phyloP scores from a whole-genome alignment of 2,888 invertebrate species.

The Trachelus troglodyta region DNA sequence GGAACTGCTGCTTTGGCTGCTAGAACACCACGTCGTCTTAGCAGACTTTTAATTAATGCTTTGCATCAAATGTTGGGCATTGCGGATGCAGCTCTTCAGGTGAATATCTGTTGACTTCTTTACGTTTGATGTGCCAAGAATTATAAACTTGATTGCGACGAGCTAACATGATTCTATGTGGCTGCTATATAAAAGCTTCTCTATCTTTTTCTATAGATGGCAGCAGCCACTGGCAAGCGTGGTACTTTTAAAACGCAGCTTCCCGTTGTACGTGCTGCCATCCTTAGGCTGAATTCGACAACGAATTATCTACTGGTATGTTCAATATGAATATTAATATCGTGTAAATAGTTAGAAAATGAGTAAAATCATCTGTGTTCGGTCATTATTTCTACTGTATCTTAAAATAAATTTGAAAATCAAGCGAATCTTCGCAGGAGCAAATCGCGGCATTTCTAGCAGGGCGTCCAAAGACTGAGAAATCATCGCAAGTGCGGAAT shows the following conservation, averaged over 20 bases:
- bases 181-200: constrained; percentile 15
- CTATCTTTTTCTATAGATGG: constrained; percentile 43
- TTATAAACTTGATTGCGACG: constrained; percentile 12
- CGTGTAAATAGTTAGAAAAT: neutral
- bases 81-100: constrained; percentile 76
- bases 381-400: neutral
- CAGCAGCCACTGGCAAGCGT: constrained; percentile 43
- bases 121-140: constrained; percentile 9
- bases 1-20: constrained; percentile 72
- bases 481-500: constrained; percentile 68
- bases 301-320: constrained; percentile 57
- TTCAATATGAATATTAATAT: constrained; percentile 20
- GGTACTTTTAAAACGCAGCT: constrained; percentile 46
- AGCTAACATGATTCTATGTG: constrained; percentile 10
- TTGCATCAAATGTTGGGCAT: constrained; percentile 71
- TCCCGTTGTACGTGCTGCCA: constrained; percentile 40
- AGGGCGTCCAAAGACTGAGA: constrained; percentile 75
- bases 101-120: constrained; percentile 49
- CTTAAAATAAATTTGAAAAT: constrained; percentile 1
- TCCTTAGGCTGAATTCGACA: constrained; percentile 50
- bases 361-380: too few species aligned
- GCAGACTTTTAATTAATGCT: constrained; percentile 43
- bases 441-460: constrained; percentile 75
- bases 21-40: constrained; percentile 69
- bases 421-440: constrained; percentile 67